Percentiles rank a stretch among this genome's conserved stretches.
Evolutionary conservation across 2,888 invertebrate species (phyloP).

Genomic region (Drosophila barbarae): DNA sequence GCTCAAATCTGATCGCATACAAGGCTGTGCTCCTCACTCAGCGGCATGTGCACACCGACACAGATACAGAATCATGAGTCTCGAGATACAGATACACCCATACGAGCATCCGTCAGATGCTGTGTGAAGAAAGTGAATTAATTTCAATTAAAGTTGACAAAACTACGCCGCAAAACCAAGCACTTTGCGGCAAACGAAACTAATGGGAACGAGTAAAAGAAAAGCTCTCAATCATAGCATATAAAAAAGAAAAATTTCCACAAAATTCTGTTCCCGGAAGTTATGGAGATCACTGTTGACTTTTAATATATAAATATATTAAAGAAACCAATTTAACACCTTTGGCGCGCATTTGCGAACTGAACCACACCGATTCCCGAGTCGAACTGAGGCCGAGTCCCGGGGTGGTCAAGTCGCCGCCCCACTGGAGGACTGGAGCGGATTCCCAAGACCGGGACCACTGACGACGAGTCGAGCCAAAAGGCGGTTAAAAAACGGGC

Average conservation of each 20-base stretch:
- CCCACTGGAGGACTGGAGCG: constrained; percentile 57
- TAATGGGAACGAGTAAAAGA: constrained; percentile 41
- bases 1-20: constrained; percentile 77
- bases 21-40: constrained; percentile 66
- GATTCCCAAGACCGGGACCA: constrained; percentile 16
- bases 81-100: constrained; percentile 11
- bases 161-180: constrained; percentile 70
- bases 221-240: constrained; percentile 2
- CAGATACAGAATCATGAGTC: constrained; percentile 17
- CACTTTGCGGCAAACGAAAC: constrained; percentile 41
- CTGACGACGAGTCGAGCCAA: constrained; percentile 6
- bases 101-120: constrained; percentile 27
- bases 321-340: constrained; percentile 36
- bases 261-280: not conserved
- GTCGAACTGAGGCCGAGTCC: constrained; percentile 61
- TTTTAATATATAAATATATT: not conserved
- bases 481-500: constrained; percentile 51
- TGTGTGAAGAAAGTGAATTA: constrained; percentile 73
- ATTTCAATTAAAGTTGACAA: constrained; percentile 73
- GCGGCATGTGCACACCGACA: constrained; percentile 46
- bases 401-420: constrained; percentile 49
- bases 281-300: not conserved
- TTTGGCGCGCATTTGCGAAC: constrained; percentile 61
- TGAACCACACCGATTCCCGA: constrained; percentile 73
- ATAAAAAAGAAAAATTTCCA: constrained; percentile 7